Conservation (phyloP, 2,113 vertebrate genomes). For the Prunella fulvescens region DNA sequence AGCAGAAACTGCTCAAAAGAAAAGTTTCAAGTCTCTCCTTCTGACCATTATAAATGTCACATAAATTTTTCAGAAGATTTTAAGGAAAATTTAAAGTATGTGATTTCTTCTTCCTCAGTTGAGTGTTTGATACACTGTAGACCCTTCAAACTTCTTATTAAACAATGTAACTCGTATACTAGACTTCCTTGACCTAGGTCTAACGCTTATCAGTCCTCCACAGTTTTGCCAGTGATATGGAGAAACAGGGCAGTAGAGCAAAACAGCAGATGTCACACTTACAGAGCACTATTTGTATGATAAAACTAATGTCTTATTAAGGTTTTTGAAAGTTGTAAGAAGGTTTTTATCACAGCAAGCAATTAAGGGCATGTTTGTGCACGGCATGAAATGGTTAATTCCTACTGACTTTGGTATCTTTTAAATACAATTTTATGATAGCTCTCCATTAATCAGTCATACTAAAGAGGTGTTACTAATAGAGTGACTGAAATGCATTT, state of each 20-base stretch:
- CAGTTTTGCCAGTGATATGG: fast-evolving
- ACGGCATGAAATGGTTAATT: not conserved
- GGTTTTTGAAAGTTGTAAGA: not conserved
- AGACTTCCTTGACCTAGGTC: not conserved
- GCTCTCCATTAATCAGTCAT: not conserved
- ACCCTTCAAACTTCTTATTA: not conserved
- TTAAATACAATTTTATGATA: not conserved
- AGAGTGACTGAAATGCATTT: not conserved
- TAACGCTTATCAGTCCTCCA: not conserved
- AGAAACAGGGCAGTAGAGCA: not conserved
- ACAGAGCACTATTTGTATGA: not conserved
- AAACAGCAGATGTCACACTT: not conserved
- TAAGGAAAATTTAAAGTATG: not conserved
- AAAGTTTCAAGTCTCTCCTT: not conserved
- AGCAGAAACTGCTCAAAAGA: not conserved
- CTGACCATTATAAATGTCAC: not conserved
- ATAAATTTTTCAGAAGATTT: not conserved
- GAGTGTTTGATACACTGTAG: not conserved
- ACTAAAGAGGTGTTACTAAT: not conserved
- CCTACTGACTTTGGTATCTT: not conserved
- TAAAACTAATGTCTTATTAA: not conserved
- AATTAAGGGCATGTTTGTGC: not conserved
- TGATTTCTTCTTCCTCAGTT: not conserved
- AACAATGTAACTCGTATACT: not conserved
- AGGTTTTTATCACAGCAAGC: not conserved